Conservation (phyloP, 2,888 invertebrate species). For the Drosophila quasianomalipes region DNA sequence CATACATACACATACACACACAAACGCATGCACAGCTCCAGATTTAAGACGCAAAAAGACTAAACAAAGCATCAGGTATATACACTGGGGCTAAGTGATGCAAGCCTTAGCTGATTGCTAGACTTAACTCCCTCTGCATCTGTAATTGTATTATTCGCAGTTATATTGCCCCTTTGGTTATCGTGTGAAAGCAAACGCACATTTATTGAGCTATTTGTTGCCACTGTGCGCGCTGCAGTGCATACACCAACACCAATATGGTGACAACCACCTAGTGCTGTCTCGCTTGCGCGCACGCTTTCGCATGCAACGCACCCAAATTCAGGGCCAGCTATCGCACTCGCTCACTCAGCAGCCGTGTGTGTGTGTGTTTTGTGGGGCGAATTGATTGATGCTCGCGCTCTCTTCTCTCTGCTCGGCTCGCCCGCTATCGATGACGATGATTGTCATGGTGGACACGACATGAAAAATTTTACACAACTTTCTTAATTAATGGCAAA, state of each 20-base stretch:
- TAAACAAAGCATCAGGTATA: conserved; percentile 59
- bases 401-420: conserved; percentile 54
- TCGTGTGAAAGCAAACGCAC: conserved; percentile 45
- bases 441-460: conserved; percentile 76
- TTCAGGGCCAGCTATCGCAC: conserved; percentile 61
- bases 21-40: conserved; percentile 22
- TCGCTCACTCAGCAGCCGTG: conserved; percentile 49
- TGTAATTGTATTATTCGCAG: conserved; percentile 42
- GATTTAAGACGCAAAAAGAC: conserved; percentile 73
- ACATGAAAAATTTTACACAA: conserved; percentile 79
- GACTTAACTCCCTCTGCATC: conserved; percentile 22
- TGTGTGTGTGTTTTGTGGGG: conserved; percentile 46
- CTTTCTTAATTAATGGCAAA: conserved; percentile 75
- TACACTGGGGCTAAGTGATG: conserved; percentile 1
- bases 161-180: conserved; percentile 52
- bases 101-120: conserved; percentile 31
- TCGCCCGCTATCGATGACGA: conserved; percentile 67
- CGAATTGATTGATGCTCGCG: conserved; percentile 53
- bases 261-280: conserved; percentile 29
- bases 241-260: conserved; percentile 38
- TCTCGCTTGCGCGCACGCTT: conserved; percentile 48
- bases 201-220: conserved; percentile 40
- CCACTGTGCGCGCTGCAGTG: conserved; percentile 73
- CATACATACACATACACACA: conserved; percentile 13
- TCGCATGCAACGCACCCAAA: conserved; percentile 72